Percentiles rank a stretch among this genome's conserved stretches.
phyloP scores from a whole-genome alignment of 2,888 invertebrate species.

The Xiphydria camelus region DNA sequence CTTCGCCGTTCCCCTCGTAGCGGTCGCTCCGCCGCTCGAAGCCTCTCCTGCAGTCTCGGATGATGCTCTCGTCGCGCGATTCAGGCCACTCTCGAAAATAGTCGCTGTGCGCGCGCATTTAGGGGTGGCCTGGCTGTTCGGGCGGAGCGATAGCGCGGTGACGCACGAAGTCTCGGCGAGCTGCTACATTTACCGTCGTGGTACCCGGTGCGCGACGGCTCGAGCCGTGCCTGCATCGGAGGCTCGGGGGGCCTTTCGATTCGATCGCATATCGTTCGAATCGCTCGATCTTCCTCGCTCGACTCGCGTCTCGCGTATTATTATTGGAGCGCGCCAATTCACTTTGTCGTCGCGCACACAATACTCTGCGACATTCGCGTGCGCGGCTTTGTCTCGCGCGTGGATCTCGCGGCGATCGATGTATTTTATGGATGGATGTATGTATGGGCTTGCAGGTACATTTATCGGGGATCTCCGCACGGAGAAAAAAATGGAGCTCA shows the following conservation, averaged over 20 bases:
- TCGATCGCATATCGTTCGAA: not conserved
- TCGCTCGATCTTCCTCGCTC: too few species aligned
- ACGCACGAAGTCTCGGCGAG: too few species aligned
- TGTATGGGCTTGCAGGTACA: too few species aligned
- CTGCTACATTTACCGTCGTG: too few species aligned
- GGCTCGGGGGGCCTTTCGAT: not conserved
- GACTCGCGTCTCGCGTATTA: conserved; percentile 4
- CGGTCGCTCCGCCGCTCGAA: conserved; percentile 9
- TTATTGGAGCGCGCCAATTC: conserved; percentile 13
- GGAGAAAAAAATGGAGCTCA: too few species aligned
- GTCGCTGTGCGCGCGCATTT: conserved; percentile 32
- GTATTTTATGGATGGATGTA: too few species aligned
- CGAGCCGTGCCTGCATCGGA: not conserved
- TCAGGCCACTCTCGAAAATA: conserved; percentile 46
- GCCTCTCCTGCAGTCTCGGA: conserved; percentile 17
- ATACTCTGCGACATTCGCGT: too few species aligned
- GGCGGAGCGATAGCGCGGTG: conserved; percentile 27
- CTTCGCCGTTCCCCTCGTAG: conserved; percentile 7
- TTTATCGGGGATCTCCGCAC: too few species aligned
- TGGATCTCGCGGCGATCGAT: too few species aligned
- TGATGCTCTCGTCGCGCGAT: conserved; percentile 38
- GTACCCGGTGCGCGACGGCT: too few species aligned
- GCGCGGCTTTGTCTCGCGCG: too few species aligned
- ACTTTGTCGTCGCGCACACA: conserved; percentile 1
- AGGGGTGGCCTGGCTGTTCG: conserved; percentile 27